These are phyloP conservation scores for Trissonchulus sp. DNA, from an alignment of 2,888 invertebrate species.

Conservation along the genomic window DNA sequence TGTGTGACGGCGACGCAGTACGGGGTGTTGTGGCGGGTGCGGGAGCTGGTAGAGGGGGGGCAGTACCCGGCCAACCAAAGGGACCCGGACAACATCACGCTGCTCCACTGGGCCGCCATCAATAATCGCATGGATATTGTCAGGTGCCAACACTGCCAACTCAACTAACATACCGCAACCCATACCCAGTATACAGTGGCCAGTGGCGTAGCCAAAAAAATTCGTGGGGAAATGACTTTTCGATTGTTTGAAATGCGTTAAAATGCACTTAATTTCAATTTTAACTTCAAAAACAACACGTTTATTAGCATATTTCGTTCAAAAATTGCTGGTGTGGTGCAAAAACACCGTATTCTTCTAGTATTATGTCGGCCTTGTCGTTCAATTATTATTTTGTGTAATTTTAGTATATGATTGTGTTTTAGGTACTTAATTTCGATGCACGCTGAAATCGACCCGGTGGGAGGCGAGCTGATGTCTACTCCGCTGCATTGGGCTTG, in stretches of 20 bases:
- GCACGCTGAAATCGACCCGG: slow-evolving; percentile 80
- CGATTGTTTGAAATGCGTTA: too few relatives aligned
- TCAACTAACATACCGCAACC: background rate
- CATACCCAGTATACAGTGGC: background rate
- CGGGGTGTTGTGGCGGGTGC: slow-evolving; percentile 67
- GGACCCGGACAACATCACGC: slow-evolving; percentile 87
- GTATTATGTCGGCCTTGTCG: too few relatives aligned
- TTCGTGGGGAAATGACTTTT: too few relatives aligned
- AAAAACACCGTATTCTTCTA: too few relatives aligned
- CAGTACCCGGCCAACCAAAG: slow-evolving; percentile 81
- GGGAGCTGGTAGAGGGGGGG: slow-evolving; percentile 79
- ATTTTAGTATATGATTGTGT: slow-evolving; percentile 10
- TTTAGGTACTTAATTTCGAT: slow-evolving; percentile 69
- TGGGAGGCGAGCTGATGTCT: slow-evolving; percentile 90
- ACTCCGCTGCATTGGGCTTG: slow-evolving; percentile 98
- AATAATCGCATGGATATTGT: slow-evolving; percentile 92
- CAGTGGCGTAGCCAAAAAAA: too few relatives aligned
- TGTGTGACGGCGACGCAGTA: slow-evolving; percentile 95
- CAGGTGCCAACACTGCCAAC: too few relatives aligned
- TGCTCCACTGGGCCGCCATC: slow-evolving; percentile 99
- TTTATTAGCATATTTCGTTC: too few relatives aligned
- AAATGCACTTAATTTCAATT: too few relatives aligned
- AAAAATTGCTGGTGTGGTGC: too few relatives aligned
- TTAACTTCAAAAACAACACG: too few relatives aligned
- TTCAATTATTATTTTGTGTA: background rate